A percentile compares a stretch with the other conserved stretches of the same genome.
phyloP scores from a whole-genome alignment of 1,140 invertebrate genomes.

The Vanessa tameamea region DNA sequence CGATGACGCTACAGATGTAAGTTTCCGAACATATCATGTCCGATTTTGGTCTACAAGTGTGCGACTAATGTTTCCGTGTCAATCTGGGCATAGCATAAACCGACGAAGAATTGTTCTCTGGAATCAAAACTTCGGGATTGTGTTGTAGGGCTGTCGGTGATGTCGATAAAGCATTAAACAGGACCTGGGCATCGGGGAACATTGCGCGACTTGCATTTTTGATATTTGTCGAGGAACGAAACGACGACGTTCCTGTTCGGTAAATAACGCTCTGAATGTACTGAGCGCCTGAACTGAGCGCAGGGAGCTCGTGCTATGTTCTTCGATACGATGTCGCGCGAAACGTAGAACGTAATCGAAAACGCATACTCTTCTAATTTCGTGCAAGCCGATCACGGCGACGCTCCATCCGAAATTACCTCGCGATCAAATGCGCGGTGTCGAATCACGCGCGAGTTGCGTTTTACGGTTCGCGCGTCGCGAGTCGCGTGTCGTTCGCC shows the following conservation, averaged over 20 bases:
- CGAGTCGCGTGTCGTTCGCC: slow-evolving; percentile 26
- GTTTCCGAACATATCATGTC: neutral
- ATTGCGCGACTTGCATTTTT: neutral
- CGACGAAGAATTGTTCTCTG: neutral
- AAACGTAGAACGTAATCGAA: slow-evolving; percentile 17
- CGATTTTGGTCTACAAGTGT: neutral
- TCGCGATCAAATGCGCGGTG: no score
- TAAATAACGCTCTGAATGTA: no score
- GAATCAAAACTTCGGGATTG: neutral
- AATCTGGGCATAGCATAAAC: slow-evolving; percentile 61
- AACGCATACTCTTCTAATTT: neutral
- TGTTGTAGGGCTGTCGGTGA: neutral
- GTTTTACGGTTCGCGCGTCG: neutral
- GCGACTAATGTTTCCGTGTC: slow-evolving; percentile 6
- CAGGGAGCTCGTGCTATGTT: neutral
- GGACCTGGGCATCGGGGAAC: neutral
- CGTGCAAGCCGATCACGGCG: no score
- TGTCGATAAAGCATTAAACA: neutral
- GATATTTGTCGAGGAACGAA: neutral
- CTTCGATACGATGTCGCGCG: neutral
- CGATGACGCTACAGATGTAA: neutral
- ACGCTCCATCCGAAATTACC: no score
- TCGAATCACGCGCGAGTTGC: neutral
- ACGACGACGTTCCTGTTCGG: no score
- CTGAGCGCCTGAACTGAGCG: no score